These are phyloP conservation scores for Exephanes ischioxanthus DNA, from an alignment of 2,888 invertebrate genomes.

Conservation along the genomic window DNA sequence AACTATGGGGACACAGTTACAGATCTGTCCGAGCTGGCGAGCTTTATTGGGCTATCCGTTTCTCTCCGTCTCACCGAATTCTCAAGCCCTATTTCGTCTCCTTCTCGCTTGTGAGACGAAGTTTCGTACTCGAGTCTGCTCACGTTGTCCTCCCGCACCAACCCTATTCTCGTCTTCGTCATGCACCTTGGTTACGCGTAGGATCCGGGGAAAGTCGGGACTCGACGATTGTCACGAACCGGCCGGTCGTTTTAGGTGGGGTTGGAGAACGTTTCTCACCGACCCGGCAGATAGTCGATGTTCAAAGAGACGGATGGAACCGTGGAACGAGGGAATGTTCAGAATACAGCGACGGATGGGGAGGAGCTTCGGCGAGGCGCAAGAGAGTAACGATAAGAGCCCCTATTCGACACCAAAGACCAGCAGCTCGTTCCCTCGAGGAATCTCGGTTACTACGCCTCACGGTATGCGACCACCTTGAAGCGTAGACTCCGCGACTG, in stretches of 20 bases:
- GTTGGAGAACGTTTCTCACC: conserved; percentile 13
- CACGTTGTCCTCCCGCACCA: conserved; percentile 32
- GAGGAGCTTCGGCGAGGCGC: conserved; percentile 12
- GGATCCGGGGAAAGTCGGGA: conserved; percentile 30
- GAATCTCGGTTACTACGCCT: conserved; percentile 42
- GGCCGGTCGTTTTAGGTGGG: conserved; percentile 5
- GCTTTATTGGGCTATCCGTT: conserved; percentile 31
- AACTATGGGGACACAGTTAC: conserved; percentile 10
- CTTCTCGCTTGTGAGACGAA: conserved; percentile 28
- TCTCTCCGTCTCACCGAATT: conserved; percentile 32
- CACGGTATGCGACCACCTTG: conserved; percentile 19
- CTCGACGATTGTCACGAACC: conserved; percentile 46
- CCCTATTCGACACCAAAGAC: conserved; percentile 56
- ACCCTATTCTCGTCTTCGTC: conserved; percentile 16
- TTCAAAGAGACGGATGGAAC: conserved; percentile 50
- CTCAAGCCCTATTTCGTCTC: conserved; percentile 24
- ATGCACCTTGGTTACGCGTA: conserved; percentile 24
- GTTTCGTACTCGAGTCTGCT: conserved; percentile 52
- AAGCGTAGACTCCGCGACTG: conserved; percentile 34
- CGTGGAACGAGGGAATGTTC: conserved; percentile 21
- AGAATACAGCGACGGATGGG: conserved; percentile 37
- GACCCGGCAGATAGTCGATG: conserved; percentile 45
- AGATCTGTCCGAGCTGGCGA: conserved; percentile 17
- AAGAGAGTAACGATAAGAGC: conserved; percentile 62
- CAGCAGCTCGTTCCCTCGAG: conserved; percentile 54